Conservation (phyloP, 2,888 invertebrate species). For the Synanthedon tipuliformis region DNA sequence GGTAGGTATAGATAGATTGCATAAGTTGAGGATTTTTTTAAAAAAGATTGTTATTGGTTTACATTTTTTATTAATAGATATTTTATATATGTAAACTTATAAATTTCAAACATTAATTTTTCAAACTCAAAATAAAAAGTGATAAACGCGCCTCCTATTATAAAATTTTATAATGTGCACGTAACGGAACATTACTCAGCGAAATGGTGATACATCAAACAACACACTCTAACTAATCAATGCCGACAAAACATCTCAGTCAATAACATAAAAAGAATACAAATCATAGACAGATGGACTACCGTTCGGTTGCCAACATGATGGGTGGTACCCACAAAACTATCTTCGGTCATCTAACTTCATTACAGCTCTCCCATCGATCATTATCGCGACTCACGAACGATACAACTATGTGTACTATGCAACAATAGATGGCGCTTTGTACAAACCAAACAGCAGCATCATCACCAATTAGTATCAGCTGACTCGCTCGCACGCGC, state of each 20-base stretch:
- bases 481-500: conserved; percentile 19
- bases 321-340: conserved; percentile 45
- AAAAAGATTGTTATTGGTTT: no score
- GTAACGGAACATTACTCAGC: not conserved
- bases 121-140: no score
- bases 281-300: conserved; percentile 39
- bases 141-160: no score
- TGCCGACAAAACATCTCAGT: conserved; percentile 28
- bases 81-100: no score
- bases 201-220: not conserved
- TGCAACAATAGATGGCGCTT: conserved; percentile 68
- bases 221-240: conserved; percentile 23
- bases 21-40: no score
- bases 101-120: no score
- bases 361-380: conserved; percentile 47
- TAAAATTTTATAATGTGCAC: no score
- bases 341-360: conserved; percentile 50
- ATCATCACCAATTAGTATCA: conserved; percentile 60
- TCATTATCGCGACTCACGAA: conserved; percentile 59
- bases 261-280: conserved; percentile 31
- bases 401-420: conserved; percentile 56
- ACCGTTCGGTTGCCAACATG: conserved; percentile 46
- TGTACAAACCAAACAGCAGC: conserved; percentile 54
- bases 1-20: no score
- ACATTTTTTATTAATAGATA: no score